Evolutionary conservation across 2,888 invertebrate species (phyloP), one percentile per base, ranked within the genome.

Genomic region (Cantharis nigra): DNA sequence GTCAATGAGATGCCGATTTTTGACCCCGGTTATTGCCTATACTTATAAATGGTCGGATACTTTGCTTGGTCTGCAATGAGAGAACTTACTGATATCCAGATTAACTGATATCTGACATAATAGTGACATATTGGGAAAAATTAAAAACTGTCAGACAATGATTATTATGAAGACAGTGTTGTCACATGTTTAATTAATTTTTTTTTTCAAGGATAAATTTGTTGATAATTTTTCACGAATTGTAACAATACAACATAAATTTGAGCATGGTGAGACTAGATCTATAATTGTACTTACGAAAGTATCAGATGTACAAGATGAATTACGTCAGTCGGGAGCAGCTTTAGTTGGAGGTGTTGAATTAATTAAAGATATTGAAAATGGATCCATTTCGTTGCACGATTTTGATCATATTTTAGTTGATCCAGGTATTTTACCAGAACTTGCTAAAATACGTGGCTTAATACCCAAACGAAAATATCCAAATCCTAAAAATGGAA

Each of bases 381-480:
- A 90, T 84, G 95, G 95, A n/a, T 90, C 91, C 80, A 85, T 95
- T 3, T 89, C 90, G 75, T 83, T 94, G 2, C 88, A 90, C 4
- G 95, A 97, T 81, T 97, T 93, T 85, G 92, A 95, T 83, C 93
- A 91, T 84, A 85, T 95, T 9, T 89, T 97, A 13, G 94, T 95
- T 0, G 95, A 97, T 89, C 94, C 95, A 0, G 93, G 94, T 85
- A 94, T 97, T 79, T 87, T 96, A 70, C 91, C 95, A 0, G 96
- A 97, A 72, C 85, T 97, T 62, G 91, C 95, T 1, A 90, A 92
- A 0, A 89, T 97, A 75, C 91, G 96, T 79, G 97, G 96, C 2
- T 85, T 97, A 67, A 89, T 97, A 90, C 49, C 49, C n/a, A 96
- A 94, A 84, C 92, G 89, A 79, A 92, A 92, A 83, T 96, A 96